A percentile compares a stretch with the other conserved stretches of the same genome.
Evolutionary conservation across 2,113 vertebrate genomes (phyloP).

Genomic region (Gobio gobio): DNA sequence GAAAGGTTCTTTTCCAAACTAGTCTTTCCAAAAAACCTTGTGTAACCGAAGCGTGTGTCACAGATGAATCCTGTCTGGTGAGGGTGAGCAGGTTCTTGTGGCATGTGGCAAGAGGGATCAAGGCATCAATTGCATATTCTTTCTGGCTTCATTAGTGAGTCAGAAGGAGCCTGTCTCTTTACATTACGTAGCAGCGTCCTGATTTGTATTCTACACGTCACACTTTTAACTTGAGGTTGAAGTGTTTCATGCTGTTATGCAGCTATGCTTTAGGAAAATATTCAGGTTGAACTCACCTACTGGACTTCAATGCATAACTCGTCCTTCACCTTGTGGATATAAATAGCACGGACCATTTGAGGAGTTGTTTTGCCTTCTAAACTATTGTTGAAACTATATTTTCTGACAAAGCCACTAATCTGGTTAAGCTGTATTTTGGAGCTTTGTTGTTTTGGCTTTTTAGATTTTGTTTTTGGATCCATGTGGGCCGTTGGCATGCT

Average conservation of each 20-base stretch:
- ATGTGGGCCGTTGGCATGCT: not conserved
- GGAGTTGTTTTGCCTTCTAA: not conserved
- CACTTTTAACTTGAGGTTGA: not conserved
- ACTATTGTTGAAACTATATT: not conserved
- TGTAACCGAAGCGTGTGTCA: slow-evolving; percentile 42
- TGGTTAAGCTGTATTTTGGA: slow-evolving; percentile 16
- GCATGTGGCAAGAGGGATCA: not conserved
- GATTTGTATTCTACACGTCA: not conserved
- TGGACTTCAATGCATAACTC: not conserved
- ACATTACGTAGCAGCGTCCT: not conserved
- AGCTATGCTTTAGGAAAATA: not conserved
- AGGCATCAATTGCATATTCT: slow-evolving; percentile 15
- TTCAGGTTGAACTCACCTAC: not conserved
- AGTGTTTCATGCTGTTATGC: not conserved
- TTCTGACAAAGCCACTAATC: slow-evolving; percentile 10
- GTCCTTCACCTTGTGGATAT: not conserved
- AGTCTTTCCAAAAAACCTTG: slow-evolving; percentile 13
- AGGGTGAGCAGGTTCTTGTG: slow-evolving; percentile 6
- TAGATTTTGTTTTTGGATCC: slow-evolving; percentile 16
- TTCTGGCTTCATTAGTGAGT: slow-evolving; percentile 29
- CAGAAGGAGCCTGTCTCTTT: slow-evolving; percentile 3
- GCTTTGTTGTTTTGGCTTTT: slow-evolving; percentile 32
- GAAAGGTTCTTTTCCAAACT: not conserved
- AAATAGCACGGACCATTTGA: not conserved
- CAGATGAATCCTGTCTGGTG: slow-evolving; percentile 33